Evolutionary conservation across 2,888 invertebrate species (phyloP).

Genomic region (Dicyrtoma fusca): DNA sequence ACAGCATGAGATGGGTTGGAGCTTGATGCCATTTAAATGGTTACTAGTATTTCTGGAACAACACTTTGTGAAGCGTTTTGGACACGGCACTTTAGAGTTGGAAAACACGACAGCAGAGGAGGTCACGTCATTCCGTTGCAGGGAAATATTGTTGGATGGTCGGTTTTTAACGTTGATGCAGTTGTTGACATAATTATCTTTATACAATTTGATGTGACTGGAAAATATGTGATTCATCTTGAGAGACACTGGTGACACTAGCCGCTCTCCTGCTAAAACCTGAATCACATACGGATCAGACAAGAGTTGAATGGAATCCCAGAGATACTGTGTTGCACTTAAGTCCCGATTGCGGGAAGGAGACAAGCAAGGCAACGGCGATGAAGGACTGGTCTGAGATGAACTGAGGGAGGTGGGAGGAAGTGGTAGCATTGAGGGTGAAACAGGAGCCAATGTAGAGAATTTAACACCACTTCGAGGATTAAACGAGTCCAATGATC

Average conservation of each 20-base stretch:
- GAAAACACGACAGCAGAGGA: too few species aligned
- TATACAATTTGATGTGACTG: neutral
- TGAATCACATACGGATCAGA: conserved; percentile 55
- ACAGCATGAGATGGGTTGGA: too few species aligned
- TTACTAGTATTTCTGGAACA: too few species aligned
- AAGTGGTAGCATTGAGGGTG: conserved; percentile 21
- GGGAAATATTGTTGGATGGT: too few species aligned
- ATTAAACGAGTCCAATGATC: too few species aligned
- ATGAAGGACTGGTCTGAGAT: conserved; percentile 19
- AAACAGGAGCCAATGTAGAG: conserved; percentile 26
- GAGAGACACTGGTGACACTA: neutral
- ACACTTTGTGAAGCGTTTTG: too few species aligned
- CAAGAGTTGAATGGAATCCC: conserved; percentile 54
- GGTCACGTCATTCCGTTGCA: too few species aligned
- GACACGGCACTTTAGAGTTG: too few species aligned
- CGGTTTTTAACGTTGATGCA: neutral
- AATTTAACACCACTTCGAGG: neutral
- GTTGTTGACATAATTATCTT: neutral
- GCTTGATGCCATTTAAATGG: too few species aligned
- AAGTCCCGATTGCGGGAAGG: conserved; percentile 38
- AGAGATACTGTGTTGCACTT: conserved; percentile 53
- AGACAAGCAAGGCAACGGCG: conserved; percentile 3
- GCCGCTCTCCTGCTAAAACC: conserved; percentile 45
- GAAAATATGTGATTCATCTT: neutral
- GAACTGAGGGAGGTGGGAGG: neutral